A percentile compares a stretch with the other conserved stretches of the same genome.
Evolutionary conservation across 2,888 invertebrate species (phyloP).

Genomic region (Bedellia somnulentella): DNA sequence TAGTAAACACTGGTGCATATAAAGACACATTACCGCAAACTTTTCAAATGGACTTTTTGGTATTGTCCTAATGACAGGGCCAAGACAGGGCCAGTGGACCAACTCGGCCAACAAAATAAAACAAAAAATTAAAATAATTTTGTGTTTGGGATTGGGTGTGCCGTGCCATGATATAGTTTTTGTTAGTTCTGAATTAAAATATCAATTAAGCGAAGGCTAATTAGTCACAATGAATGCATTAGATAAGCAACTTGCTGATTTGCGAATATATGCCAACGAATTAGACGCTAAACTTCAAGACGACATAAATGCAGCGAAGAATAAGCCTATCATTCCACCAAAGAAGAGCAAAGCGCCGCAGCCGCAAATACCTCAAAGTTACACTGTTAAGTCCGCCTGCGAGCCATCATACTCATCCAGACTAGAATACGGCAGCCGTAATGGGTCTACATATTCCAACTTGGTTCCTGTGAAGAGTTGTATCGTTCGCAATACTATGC

Average conservation of each 20-base stretch:
- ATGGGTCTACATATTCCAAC: slow-evolving; percentile 53
- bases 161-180: too few species aligned
- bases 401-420: slow-evolving; percentile 79
- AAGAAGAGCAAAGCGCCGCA: slow-evolving; percentile 48
- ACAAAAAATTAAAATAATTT: too few species aligned
- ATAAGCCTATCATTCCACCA: slow-evolving; percentile 49
- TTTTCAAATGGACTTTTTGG: too few species aligned
- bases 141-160: too few species aligned
- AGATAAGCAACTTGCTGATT: slow-evolving; percentile 47
- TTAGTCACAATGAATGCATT: slow-evolving; percentile 42
- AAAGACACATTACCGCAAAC: too few species aligned
- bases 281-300: slow-evolving; percentile 51
- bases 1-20: too few species aligned
- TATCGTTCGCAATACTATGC: slow-evolving; percentile 43
- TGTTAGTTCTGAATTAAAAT: too few species aligned
- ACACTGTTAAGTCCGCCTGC: slow-evolving; percentile 69
- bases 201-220: too few species aligned
- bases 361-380: slow-evolving; percentile 76
- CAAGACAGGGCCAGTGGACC: too few species aligned
- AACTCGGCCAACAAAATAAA: too few species aligned
- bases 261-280: slow-evolving; percentile 51
- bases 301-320: slow-evolving; percentile 47
- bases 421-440: slow-evolving; percentile 53
- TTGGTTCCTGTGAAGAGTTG: slow-evolving; percentile 55
- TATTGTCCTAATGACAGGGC: too few species aligned